Evolutionary conservation across 2,888 invertebrate genomes (phyloP).

Genomic region (Plebejus argus): DNA sequence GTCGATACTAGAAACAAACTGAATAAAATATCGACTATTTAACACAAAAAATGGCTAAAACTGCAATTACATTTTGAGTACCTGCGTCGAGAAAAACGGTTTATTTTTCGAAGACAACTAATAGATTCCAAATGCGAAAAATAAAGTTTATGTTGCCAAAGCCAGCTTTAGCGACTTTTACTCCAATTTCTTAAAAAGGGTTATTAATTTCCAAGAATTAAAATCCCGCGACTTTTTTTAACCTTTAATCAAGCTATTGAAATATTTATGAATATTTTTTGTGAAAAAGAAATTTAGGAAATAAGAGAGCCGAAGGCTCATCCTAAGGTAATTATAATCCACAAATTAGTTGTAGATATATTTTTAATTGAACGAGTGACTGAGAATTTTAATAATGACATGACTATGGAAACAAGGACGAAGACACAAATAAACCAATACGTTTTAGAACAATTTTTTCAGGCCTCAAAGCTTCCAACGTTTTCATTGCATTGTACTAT

Average conservation of each 20-base stretch:
- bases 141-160: background rate
- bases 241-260: background rate
- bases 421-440: too few relatives aligned
- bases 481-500: too few relatives aligned
- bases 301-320: background rate
- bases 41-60: too few relatives aligned
- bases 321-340: background rate
- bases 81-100: background rate
- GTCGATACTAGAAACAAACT: background rate
- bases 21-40: background rate
- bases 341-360: background rate
- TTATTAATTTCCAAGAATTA: constrained; percentile 1
- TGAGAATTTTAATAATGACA: too few relatives aligned
- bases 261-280: constrained; percentile 1
- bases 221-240: background rate
- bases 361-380: too few relatives aligned
- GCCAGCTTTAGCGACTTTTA: background rate
- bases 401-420: too few relatives aligned
- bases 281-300: background rate
- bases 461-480: too few relatives aligned
- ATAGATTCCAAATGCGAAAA: background rate
- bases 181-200: background rate
- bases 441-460: too few relatives aligned
- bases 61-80: background rate
- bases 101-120: background rate